Percentiles rank a stretch among this genome's conserved stretches.
These are phyloP conservation scores for Acanthurus leucopareius DNA, from an alignment of 2,797 vertebrate species.

Conservation along the genomic window DNA sequence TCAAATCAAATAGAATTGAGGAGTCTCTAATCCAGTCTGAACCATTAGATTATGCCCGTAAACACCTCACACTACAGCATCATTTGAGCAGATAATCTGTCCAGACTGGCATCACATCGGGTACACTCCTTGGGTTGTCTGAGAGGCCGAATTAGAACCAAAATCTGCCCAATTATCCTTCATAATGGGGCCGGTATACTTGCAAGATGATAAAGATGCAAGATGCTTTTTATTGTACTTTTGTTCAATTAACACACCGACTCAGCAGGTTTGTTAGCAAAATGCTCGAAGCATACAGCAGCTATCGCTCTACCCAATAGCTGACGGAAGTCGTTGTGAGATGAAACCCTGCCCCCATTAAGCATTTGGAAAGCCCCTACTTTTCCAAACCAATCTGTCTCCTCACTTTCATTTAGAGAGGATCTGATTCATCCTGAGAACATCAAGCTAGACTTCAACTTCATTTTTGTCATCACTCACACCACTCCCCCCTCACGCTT, in stretches of 20 bases:
- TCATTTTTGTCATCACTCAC: constrained; percentile 4
- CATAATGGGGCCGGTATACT: too few species aligned
- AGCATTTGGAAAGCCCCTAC: constrained; percentile 5
- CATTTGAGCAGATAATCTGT: too few species aligned
- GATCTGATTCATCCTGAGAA: neutral
- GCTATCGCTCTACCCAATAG: neutral
- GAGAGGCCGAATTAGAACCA: too few species aligned
- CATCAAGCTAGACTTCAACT: neutral
- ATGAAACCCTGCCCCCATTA: neutral
- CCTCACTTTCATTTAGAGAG: neutral
- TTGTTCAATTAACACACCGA: constrained; percentile 1
- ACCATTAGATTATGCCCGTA: too few species aligned
- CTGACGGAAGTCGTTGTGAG: constrained; percentile 11
- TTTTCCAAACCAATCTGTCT: constrained; percentile 17
- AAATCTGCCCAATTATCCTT: too few species aligned
- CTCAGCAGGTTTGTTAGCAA: constrained; percentile 8
- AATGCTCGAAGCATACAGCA: neutral
- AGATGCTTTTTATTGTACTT: constrained; percentile 11
- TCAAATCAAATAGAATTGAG: too few species aligned
- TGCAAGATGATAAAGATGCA: neutral
- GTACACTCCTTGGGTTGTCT: too few species aligned
- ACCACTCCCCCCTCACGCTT: neutral
- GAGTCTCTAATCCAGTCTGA: too few species aligned
- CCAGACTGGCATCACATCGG: too few species aligned
- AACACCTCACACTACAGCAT: too few species aligned